Evolutionary conservation across 1,140 invertebrate genomes (phyloP), one percentile per base, ranked within the genome.

Genomic region (Orius laevigatus): DNA sequence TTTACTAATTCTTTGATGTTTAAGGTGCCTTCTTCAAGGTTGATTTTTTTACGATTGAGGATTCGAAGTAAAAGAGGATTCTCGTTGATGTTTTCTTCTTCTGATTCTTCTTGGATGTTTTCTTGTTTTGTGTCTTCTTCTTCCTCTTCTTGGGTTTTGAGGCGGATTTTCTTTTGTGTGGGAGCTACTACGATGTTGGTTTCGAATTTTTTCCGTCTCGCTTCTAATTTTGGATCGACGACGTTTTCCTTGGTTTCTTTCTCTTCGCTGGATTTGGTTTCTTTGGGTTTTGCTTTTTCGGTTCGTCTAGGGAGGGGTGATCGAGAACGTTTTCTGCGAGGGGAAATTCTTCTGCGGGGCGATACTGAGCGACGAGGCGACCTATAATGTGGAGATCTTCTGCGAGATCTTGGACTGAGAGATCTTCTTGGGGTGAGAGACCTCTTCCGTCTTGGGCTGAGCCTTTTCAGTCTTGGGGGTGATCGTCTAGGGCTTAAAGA

Each of bases 171-270:
- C 20, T 48, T 52, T 12, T 42, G 46, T 8, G 41, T 3, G n/a
- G 31, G n/a, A 6, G 12, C 33, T 9, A 52, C 19, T 8, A 40
- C 5, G 12, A n/a, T 20, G n/a, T 52, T 48, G 18, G 19, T n/a
- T 34, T 52, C 45, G 18, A 52, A 52, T 32, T 52, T 52, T 25
- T 31, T 47, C n/a, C 43, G 32, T 25, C 50, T 47, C 2, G 50
- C 50, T 12, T 52, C 50, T 2, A 52, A 19, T 9, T 40, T 40
- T 3, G 46, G 50, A 33, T 52, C 46, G 2, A 44, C 8, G 25
- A 18, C 42, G 18, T 9, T 20, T 20, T 44, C 25, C 42, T 44
- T 18, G 48, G 35, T 14, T 19, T 36, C 19, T 42, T 50, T 14
- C 32, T 35, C 18, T n/a, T 50, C 18, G 38, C 5, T 40, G 6